Conservation (phyloP, 2,797 vertebrate genomes). For the Psittacula derbiana region DNA sequence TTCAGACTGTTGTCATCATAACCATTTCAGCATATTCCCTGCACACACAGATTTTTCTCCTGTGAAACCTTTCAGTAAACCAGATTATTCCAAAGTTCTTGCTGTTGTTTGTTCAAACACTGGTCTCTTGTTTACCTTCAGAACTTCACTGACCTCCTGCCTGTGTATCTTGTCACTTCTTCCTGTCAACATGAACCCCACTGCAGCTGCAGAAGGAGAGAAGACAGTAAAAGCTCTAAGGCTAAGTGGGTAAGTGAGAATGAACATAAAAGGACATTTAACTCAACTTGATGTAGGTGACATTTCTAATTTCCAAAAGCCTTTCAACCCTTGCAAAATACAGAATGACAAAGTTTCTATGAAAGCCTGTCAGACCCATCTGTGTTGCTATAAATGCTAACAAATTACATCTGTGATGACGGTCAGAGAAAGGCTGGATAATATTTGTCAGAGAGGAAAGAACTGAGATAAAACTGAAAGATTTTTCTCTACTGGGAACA, state of each 20-base stretch:
- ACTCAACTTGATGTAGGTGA: constrained; percentile 69
- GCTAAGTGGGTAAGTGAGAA: constrained; percentile 61
- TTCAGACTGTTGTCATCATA: background rate
- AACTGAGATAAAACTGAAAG: background rate
- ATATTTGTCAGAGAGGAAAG: constrained; percentile 32
- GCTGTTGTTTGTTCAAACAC: background rate
- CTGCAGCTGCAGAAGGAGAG: constrained; percentile 42
- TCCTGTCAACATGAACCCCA: background rate
- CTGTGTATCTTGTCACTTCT: background rate
- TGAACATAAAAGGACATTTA: constrained; percentile 56
- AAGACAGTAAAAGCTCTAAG: constrained; percentile 49
- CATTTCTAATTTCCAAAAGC: constrained; percentile 69
- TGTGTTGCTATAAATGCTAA: constrained; percentile 60
- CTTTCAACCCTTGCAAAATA: constrained; percentile 57
- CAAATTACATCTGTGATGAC: constrained; percentile 65
- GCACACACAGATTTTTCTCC: background rate
- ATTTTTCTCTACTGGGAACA: background rate
- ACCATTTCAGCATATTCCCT: background rate
- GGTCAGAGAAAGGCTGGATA: constrained; percentile 47
- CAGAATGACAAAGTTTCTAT: constrained; percentile 68
- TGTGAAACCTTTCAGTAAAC: background rate
- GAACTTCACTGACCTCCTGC: background rate
- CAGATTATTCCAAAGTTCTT: background rate
- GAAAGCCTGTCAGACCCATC: constrained; percentile 64
- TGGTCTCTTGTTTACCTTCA: constrained; percentile 22